Evolutionary conservation across 1,140 invertebrate species (phyloP).

Genomic region (Cydia strobilella): DNA sequence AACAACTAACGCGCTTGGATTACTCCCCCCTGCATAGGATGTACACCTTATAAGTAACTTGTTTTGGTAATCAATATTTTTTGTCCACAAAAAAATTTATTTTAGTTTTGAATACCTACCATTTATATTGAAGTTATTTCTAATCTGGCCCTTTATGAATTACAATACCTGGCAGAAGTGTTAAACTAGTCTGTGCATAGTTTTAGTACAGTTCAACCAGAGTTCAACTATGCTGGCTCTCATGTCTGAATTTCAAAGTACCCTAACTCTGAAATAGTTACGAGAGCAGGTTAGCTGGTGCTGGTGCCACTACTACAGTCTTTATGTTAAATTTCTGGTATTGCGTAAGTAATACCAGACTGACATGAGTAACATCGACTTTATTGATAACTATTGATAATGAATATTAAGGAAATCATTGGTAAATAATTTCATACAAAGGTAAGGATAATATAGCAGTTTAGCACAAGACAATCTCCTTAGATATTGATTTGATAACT

Average conservation of each 20-base stretch:
- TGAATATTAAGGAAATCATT: no score
- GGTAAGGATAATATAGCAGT: no score
- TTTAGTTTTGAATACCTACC: background rate
- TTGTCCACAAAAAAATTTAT: background rate
- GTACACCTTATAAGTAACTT: no score
- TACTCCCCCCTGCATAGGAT: no score
- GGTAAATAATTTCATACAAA: no score
- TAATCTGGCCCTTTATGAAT: slow-evolving; percentile 12
- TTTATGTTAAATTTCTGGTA: background rate
- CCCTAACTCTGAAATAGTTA: slow-evolving; percentile 22
- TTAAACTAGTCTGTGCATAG: slow-evolving; percentile 26
- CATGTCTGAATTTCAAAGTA: slow-evolving; percentile 31
- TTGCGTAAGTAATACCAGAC: background rate
- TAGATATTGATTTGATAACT: no score
- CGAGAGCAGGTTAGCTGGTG: background rate
- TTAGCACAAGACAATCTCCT: no score
- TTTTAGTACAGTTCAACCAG: slow-evolving; percentile 18
- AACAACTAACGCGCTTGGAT: no score
- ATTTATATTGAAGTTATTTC: background rate
- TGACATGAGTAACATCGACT: no score
- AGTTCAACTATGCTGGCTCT: slow-evolving; percentile 25
- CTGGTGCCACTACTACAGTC: background rate
- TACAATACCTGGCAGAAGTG: slow-evolving; percentile 28
- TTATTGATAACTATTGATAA: no score
- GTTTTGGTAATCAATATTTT: no score